Base-by-base conservation (phyloP, 2,888 invertebrate species). In the Ormyrus rosae region DNA sequence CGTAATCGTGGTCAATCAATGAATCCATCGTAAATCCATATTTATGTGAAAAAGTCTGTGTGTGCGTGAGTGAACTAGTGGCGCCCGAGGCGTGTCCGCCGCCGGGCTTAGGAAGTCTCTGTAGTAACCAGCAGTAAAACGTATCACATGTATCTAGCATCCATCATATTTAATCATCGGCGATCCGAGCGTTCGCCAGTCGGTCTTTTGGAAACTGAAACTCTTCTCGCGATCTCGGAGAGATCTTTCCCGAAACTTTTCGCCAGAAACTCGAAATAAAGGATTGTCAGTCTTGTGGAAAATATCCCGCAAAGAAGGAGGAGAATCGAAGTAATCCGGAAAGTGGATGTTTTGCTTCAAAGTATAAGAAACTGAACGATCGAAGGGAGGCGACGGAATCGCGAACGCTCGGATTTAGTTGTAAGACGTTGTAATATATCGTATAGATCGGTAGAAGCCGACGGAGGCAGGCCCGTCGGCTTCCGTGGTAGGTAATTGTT, bases 51-150 rank as follows among this genome's bases (percentile, higher is more conserved):
- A 77, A 81, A 71, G 78, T 70, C 70, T 86, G 86, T 86, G 89
- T 90, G 90, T 91, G 90, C 90, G 87, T 90, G 90, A 90, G 90
- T 91, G 90, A 91, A 91, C 90, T 91, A 91, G 90, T 91, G 90
- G 90, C 87, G 89, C 88, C 87, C 87, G 83, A 58, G 45, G 72
- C 65, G 45, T 10, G 64, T 6, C 4, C 11, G 9, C 50, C 7
- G 85, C 60, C 61, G 78, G 88, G 76, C 75, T 88, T 91, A 90
- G 90, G 90, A 90, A 91, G 90, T 91, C 89, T 90, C 90, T 90
- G 90, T 90, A 90, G 90, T 90, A 91, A 90, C 90, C 90, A 91
- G 90, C 88, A 89, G 90, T 91, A 91, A 87, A 90, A 91, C 89
- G 88, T 91, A 91, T 91, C 90, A 91, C 90, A 91, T 85, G 87